phyloP scores from a whole-genome alignment of 2,797 vertebrate species.

The Vireo griseus region DNA sequence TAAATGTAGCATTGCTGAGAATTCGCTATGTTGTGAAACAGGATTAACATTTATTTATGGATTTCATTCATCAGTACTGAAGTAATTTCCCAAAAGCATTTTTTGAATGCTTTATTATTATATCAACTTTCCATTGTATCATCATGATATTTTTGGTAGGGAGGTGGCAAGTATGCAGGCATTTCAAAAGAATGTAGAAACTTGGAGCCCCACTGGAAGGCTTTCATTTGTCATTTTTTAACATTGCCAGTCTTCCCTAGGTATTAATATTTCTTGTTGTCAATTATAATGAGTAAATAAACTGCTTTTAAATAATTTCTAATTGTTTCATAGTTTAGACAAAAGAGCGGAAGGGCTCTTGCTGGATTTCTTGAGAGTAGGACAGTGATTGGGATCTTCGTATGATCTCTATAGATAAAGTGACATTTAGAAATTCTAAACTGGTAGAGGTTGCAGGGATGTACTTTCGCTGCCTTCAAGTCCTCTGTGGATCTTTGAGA shows the following conservation, averaged over 20 bases:
- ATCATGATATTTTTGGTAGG: slow-evolving; percentile 35
- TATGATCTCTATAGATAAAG: background rate
- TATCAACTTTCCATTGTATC: slow-evolving; percentile 41
- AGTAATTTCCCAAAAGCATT: slow-evolving; percentile 44
- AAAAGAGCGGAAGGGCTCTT: background rate
- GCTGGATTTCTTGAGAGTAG: background rate
- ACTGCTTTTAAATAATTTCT: background rate
- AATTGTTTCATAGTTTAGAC: background rate
- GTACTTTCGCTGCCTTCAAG: background rate
- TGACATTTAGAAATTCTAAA: background rate
- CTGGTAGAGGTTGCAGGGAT: background rate
- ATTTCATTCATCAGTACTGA: slow-evolving; percentile 42
- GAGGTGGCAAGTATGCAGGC: background rate
- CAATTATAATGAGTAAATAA: background rate
- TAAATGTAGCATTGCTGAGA: slow-evolving; percentile 18
- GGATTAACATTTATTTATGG: slow-evolving; percentile 33
- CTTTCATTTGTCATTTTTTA: background rate
- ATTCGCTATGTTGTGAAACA: background rate
- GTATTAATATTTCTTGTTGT: background rate
- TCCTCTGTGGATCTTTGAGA: background rate
- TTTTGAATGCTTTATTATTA: slow-evolving; percentile 37
- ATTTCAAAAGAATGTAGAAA: slow-evolving; percentile 8
- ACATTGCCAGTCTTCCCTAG: background rate
- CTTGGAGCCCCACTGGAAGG: background rate
- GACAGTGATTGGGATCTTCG: background rate